Evolutionary conservation across 2,888 invertebrate genomes (phyloP), one percentile per base, ranked within the genome.

Genomic region (Chloromyia formosa): DNA sequence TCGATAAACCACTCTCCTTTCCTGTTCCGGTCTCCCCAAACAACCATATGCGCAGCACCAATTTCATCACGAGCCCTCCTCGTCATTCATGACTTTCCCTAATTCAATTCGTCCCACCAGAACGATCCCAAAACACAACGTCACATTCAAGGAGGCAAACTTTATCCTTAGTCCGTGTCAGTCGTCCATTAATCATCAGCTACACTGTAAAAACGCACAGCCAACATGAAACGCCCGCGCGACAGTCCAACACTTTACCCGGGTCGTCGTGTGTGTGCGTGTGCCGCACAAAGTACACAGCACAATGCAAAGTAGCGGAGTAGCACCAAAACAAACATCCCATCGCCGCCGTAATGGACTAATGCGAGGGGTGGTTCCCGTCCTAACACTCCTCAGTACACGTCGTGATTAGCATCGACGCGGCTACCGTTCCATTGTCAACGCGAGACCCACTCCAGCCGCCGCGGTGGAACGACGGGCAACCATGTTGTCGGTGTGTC

Each of bases 281-380:
- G 53, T 16, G 14, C 53, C n/a, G 53, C 27, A 35, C 27, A 9
- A 53, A 14, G n/a, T 14, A 53, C 53, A 3, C 16, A 14, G 14
- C 56, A 20, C 27, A 35, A 35, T 23, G 22, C 23, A n/a, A 49
- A 61, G 27, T 16, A 61, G 27, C n/a, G 9, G 7, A 58, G 58
- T 9, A 58, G 22, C 22, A 69, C 54, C 69, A 56, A 54, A 54
- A 23, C 69, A 69, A 69, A 56, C 69, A 27, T 54, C 56, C 69
- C 56, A 54, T 35, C 27, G 27, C 40, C n/a, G 10, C 53, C 18
- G 69, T 54, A 20, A 23, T 42, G 56, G 69, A 27, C 27, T 35
- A 58, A 71, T 58, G 35, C 71, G 18, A 56, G 56, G 71, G 71
- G 71, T 71, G 71, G 71, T 71, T 12, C 71, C 71, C 58, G 56